These are phyloP conservation scores for Triplophysa rosa DNA, from an alignment of 2,113 vertebrate genomes.

Conservation along the genomic window DNA sequence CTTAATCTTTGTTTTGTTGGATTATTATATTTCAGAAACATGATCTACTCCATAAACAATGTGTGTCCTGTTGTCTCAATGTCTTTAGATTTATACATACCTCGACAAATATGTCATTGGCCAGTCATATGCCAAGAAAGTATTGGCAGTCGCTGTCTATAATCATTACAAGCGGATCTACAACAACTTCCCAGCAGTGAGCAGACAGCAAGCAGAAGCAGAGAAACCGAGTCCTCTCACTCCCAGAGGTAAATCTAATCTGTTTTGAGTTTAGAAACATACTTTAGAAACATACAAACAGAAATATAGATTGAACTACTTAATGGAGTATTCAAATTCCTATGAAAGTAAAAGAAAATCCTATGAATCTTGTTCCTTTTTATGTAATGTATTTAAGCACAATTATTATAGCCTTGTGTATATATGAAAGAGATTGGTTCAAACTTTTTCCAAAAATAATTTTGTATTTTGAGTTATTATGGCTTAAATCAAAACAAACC, in stretches of 20 bases:
- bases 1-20: neutral
- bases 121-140: conserved; percentile 97
- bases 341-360: too few relatives aligned
- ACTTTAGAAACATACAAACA: too few relatives aligned
- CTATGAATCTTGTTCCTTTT: too few relatives aligned
- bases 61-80: conserved; percentile 51
- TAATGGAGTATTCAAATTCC: too few relatives aligned
- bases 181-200: conserved; percentile 92
- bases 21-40: neutral
- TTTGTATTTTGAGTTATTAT: too few relatives aligned
- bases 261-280: too few relatives aligned
- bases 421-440: too few relatives aligned
- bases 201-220: conserved; percentile 87
- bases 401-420: too few relatives aligned
- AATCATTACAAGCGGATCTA: conserved; percentile 99
- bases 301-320: too few relatives aligned
- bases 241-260: conserved; percentile 80
- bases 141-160: conserved; percentile 95
- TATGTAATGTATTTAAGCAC: too few relatives aligned
- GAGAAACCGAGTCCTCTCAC: conserved; percentile 92
- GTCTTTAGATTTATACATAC: conserved; percentile 91
- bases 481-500: too few relatives aligned
- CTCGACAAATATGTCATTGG: conserved; percentile 98
- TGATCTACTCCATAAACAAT: neutral
- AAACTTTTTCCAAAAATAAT: too few relatives aligned